Base-by-base conservation (phyloP, 2,797 vertebrate genomes). In the Hylomyscus alleni region DNA sequence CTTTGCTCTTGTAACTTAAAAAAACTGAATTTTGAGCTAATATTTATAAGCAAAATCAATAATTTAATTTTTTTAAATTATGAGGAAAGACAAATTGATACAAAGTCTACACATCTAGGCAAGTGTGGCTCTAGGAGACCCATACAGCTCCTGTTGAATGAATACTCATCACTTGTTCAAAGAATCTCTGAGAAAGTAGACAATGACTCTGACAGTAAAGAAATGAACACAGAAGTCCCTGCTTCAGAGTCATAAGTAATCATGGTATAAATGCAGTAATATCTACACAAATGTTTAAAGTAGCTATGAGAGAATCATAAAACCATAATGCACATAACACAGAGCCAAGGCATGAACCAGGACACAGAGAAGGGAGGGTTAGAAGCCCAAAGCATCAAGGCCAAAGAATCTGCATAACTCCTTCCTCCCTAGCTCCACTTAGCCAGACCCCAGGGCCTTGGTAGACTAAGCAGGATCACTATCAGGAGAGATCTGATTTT, bases 41-140 rank as follows among this genome's bases (percentile, higher is more conserved):
- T 91, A 80, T 90, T n/a, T 97, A 13, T 88, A 19, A 91, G 31
- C 4, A 75, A 93, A 75, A 93, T 77, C 67, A 90, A 73, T 72
- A 19, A 81, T 78, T 89, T 78, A 96, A 83, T 96, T 89, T 92
- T 92, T 95, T 76, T 92, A 96, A 92, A 95, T 91, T 52, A 90
- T 72, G 26, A 62, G 17, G 77, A 93, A 96, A 90, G 54, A 90
- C 72, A 93, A 91, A 94, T 34, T 37, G 37, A 80, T 52, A 17
- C 6, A 77, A 60, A 87, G 6, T 60, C 76, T 88, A n/a, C 37
- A 84, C 83, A 82, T 92, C 95, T 89, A 92, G 85, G 80, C 56
- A 91, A 76, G 75, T 80, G 85, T 40, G 80, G 90, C 19, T 50
- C 62, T 31, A 31, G 8, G 75, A 75, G 88, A 56, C 90, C 31